These are phyloP conservation scores for Peromyscus maniculatus DNA, from an alignment of 2,113 vertebrate genomes.

Conservation along the genomic window DNA sequence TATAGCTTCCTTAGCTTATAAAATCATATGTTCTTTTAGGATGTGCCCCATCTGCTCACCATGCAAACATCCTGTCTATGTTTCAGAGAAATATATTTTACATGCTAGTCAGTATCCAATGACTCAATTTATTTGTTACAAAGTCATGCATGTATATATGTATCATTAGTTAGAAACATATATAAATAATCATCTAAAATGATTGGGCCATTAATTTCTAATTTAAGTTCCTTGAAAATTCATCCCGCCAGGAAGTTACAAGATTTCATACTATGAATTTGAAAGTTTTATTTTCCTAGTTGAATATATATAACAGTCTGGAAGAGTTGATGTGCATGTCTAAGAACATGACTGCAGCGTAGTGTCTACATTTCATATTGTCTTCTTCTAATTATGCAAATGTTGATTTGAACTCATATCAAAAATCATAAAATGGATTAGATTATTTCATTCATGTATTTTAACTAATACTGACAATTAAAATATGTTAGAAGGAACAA, in stretches of 20 bases:
- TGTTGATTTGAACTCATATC: conserved; percentile 51
- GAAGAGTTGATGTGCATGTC: conserved; percentile 13
- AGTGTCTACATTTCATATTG: conserved; percentile 1
- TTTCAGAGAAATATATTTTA: conserved; percentile 22
- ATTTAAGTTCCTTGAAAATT: conserved; percentile 15
- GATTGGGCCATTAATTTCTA: conserved; percentile 44
- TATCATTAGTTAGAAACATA: conserved; percentile 38
- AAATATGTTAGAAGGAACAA: conserved; percentile 9
- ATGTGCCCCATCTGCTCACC: neutral
- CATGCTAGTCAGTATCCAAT: neutral
- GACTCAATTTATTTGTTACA: conserved; percentile 33
- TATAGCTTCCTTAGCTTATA: neutral
- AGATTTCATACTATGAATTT: conserved; percentile 43
- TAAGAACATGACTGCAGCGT: conserved; percentile 35
- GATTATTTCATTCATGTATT: neutral
- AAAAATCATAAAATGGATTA: neutral
- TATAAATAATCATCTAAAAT: conserved; percentile 42
- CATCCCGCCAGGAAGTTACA: conserved; percentile 23
- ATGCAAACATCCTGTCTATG: neutral
- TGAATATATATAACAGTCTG: conserved; percentile 36
- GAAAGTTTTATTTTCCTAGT: conserved; percentile 44
- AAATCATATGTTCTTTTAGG: neutral
- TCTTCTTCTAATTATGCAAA: neutral
- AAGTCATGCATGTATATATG: conserved; percentile 3
- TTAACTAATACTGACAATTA: conserved; percentile 2